Conservation (phyloP, 1,140 invertebrate species). For the Microplitis mediator region DNA sequence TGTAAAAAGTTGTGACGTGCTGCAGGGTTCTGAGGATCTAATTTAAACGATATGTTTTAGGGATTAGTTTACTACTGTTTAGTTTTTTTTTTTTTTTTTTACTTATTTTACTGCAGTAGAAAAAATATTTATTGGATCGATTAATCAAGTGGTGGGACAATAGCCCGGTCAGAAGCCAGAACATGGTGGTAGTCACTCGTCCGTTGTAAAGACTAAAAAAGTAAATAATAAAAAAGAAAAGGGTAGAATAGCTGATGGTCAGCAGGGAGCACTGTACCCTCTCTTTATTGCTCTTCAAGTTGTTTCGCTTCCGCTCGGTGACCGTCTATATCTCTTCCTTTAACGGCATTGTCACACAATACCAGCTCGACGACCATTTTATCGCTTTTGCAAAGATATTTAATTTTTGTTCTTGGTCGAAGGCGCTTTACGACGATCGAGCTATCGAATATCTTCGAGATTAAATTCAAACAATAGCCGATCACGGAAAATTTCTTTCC, state of each 20-base stretch:
- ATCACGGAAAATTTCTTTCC: too few species aligned
- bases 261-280: not conserved
- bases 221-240: conserved; percentile 36
- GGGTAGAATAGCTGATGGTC: not conserved
- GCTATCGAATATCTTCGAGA: not conserved
- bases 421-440: conserved; percentile 41
- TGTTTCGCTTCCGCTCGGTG: too few species aligned
- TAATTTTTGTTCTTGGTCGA: conserved; percentile 50
- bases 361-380: conserved; percentile 50
- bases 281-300: not conserved
- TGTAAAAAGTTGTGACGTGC: too few species aligned
- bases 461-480: not conserved
- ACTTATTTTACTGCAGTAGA: too few species aligned
- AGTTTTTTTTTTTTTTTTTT: too few species aligned
- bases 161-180: too few species aligned
- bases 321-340: not conserved
- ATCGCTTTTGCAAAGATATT: conserved; percentile 51
- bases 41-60: too few species aligned
- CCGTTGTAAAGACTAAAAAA: not conserved
- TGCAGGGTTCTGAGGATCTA: too few species aligned
- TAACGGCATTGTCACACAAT: conserved; percentile 29
- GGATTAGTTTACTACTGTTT: too few species aligned
- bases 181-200: too few species aligned
- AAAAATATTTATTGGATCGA: too few species aligned
- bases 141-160: too few species aligned